Evolutionary conservation across 2,113 vertebrate genomes (phyloP), one percentile per base, ranked within the genome.

Genomic region (Pogona vitticeps): DNA sequence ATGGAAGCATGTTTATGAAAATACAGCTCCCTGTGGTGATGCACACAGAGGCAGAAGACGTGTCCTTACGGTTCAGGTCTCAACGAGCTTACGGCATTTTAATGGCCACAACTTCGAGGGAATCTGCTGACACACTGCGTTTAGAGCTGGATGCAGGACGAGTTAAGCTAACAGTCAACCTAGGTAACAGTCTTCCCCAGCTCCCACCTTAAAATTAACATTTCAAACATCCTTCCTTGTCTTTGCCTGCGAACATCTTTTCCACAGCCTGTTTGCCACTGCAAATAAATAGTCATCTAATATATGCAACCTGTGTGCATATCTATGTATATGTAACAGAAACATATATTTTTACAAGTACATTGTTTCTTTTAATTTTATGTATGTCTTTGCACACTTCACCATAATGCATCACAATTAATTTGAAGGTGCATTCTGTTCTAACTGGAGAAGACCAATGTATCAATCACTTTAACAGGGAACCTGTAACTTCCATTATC

Each of bases 1-100:
- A 99, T 36, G 99, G 99, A 92, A 99, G 98, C 73, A 99, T 99
- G 97, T 99, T 99, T 86, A 99, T 99, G 99, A 99, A 99, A 94
- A 98, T 99, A 92, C 98, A 99, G 89, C 97, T 99, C 83, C 98
- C 98, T 0, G 95, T 99, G 92, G 98, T 98, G 90, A 99, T 99
- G 98, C 98, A 99, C 89, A 99, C 99, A 0, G 98, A 99, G 86
- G 98, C 98, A 0, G 98, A 99, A 92, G 98, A 99, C 1, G 98
- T 99, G 90, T 98, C 98, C 5, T 93, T 99, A 88, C 94, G 99
- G 71, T 99, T 99, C 95, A 96, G 98, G 52, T 99, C 98, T 17
- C 98, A 99, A 90, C 92, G 98, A 76, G 98, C 98, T 9, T 99
- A 98, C 2, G 99, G 99, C 21, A 97, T 99, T 91, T 96, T 99